Base-by-base conservation (phyloP, 2,113 vertebrate species). In the Neolamprologus hecqui region DNA sequence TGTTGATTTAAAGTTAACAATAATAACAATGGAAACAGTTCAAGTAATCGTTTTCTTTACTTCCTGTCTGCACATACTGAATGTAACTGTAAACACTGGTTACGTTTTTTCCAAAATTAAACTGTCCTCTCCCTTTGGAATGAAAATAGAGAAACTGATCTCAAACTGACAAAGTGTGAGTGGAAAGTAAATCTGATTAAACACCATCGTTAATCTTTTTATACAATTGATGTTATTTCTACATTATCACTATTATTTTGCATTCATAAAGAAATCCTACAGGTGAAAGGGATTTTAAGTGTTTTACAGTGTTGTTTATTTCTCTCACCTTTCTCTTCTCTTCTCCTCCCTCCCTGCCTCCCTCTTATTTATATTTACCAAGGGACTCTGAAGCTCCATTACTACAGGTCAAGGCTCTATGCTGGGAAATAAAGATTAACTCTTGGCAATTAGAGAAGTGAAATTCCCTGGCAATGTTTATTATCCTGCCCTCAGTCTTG, bases 401-500 rank as follows among this genome's bases (percentile, higher is more conserved):
- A 88, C 81, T 37, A 42, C 84, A 87, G 91, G 91, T 93, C 93
- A 89, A 87, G 84, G 60, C 81, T 23, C 80, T 54, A 28, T 47
- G 60, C 81, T 19, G 84, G 70, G 70, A 86, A 86, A 86, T 73
- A 87, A 86, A 93, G 94, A 95, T 95, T 94, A 94, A 93, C 87
- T 93, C 80, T 21, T 81, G 31, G 88, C 90, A 93, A 95, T 95
- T 94, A 94, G 87, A 90, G 88, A 86, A 83, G 87, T 80, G 86
- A 89, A 92, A 94, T 88, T 89, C 90, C 68, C 79, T 65, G 85
- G 85, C 82, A 65, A 70, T 93, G 90, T 94, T 93, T 95, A 90
- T 92, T 79, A 92, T 91, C 63, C 70, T 81, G 90, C 90, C 84
- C 90, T 87, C 85, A 40, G 79, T 90, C 92, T 92, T 86, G 91